A percentile compares a stretch with the other conserved stretches of the same genome.
Conservation (phyloP, 2,888 invertebrate genomes). For the Leptinotarsa haldemani region DNA sequence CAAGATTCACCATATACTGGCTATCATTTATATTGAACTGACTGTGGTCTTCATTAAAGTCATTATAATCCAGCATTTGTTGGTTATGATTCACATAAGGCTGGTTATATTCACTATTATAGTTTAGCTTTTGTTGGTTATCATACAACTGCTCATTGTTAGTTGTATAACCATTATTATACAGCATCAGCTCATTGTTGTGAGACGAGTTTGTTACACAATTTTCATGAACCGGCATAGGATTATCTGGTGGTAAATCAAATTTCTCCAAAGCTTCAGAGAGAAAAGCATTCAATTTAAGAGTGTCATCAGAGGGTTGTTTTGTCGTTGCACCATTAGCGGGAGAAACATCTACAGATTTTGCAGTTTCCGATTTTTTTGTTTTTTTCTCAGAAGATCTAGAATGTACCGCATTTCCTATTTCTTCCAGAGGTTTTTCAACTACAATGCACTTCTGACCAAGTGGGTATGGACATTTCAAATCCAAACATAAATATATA, state of each 20-base stretch:
- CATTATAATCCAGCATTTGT: not conserved
- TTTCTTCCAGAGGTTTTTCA: slow-evolving; percentile 44
- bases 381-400: not conserved
- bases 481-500: slow-evolving; percentile 48
- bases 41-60: not conserved
- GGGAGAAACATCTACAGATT: not conserved
- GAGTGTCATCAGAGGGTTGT: not conserved
- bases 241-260: not conserved
- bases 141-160: no score
- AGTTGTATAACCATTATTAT: not conserved
- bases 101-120: no score
- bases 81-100: no score
- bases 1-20: slow-evolving; percentile 2
- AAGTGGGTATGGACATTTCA: slow-evolving; percentile 50
- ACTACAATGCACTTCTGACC: slow-evolving; percentile 45
- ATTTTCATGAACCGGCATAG: not conserved
- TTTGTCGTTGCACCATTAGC: not conserved
- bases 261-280: not conserved
- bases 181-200: not conserved
- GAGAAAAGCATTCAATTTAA: not conserved
- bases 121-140: not conserved
- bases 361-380: not conserved
- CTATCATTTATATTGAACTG: not conserved
- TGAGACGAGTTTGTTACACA: not conserved
- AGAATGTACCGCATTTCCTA: slow-evolving; percentile 31